Conservation (phyloP, 1,140 invertebrate species). For the Drosophila elegans region DNA sequence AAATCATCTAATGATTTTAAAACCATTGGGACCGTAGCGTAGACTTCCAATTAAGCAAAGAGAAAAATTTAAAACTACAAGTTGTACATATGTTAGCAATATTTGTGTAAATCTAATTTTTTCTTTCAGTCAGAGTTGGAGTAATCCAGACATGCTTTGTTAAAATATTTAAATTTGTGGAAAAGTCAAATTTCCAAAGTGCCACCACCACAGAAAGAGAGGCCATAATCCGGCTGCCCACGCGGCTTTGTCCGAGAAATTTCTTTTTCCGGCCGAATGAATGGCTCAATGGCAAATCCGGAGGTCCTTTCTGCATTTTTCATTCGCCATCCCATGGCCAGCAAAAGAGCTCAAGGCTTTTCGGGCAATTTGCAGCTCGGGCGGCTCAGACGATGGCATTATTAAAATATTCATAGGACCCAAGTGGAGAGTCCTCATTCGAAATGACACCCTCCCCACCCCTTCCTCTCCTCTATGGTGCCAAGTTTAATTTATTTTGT, state of each 20-base stretch:
- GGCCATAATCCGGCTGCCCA: constrained; percentile 33
- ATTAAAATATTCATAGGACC: constrained; percentile 76
- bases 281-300: constrained; percentile 30
- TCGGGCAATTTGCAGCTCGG: constrained; percentile 58
- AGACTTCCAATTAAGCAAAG: neutral
- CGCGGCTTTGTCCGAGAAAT: constrained; percentile 33
- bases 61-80: neutral
- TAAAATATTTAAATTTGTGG: neutral
- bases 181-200: neutral
- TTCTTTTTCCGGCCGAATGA: constrained; percentile 7
- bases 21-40: neutral
- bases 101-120: too few relatives aligned
- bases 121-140: too few relatives aligned
- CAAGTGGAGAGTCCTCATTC: constrained; percentile 17
- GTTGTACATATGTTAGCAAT: too few relatives aligned
- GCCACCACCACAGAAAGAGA: neutral
- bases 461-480: constrained; percentile 12
- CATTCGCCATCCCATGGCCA: constrained; percentile 43
- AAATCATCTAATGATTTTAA: neutral
- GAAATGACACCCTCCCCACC: neutral
- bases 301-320: constrained; percentile 44
- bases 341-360: constrained; percentile 67
- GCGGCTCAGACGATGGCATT: constrained; percentile 48
- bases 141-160: too few relatives aligned
- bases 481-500: constrained; percentile 76